Conservation (phyloP, 2,888 invertebrate species). For the Xanthia icteritia region DNA sequence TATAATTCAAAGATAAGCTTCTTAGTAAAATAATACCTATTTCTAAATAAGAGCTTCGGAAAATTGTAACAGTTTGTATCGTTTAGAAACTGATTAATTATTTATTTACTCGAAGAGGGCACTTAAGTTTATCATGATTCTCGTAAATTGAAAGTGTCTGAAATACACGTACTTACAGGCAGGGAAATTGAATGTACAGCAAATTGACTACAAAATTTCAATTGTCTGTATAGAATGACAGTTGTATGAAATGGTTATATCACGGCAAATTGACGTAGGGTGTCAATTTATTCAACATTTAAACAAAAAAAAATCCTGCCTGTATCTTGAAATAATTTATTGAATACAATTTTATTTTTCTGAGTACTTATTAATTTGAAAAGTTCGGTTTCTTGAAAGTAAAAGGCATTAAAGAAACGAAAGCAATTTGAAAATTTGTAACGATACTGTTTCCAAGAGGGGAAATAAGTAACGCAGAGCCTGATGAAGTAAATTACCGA, state of each 20-base stretch:
- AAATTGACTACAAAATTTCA: no score
- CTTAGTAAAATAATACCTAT: no score
- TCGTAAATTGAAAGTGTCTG: conserved; percentile 5
- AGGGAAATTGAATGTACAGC: background rate
- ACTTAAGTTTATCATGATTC: conserved; percentile 2
- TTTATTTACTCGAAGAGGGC: background rate
- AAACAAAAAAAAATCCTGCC: no score
- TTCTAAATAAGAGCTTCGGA: no score
- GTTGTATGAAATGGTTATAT: background rate
- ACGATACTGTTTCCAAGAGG: conserved; percentile 6
- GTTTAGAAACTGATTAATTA: conserved; percentile 11
- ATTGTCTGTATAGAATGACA: background rate
- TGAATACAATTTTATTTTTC: conserved; percentile 5
- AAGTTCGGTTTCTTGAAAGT: conserved; percentile 25
- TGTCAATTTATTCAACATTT: background rate
- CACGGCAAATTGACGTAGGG: background rate
- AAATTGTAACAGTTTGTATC: background rate
- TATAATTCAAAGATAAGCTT: no score
- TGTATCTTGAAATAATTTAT: conserved; percentile 35
- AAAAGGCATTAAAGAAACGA: conserved; percentile 27
- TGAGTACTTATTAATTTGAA: conserved; percentile 32
- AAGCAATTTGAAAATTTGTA: conserved; percentile 26
- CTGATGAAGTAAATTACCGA: conserved; percentile 44
- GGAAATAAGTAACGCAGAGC: conserved; percentile 11
- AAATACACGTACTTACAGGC: background rate